Evolutionary conservation across 2,113 vertebrate species (phyloP).

Genomic region (Cettia cetti): DNA sequence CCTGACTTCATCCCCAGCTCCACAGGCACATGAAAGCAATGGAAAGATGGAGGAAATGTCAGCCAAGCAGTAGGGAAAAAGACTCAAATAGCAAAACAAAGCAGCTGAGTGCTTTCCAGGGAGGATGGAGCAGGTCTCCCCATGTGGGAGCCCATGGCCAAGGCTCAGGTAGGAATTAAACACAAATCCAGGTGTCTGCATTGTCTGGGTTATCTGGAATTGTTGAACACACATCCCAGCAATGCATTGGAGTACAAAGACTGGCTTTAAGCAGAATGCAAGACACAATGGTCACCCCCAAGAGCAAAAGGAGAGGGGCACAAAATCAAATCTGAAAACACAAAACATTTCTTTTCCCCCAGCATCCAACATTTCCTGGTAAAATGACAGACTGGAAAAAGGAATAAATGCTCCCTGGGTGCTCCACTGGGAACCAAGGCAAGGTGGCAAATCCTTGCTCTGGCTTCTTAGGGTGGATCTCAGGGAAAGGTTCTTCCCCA

Average conservation of each 20-base stretch:
- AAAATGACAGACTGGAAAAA: neutral
- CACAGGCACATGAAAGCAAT: neutral
- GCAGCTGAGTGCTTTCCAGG: neutral
- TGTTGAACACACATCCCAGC: neutral
- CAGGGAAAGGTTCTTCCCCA: neutral
- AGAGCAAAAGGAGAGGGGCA: neutral
- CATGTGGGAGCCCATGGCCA: neutral
- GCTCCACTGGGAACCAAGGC: neutral
- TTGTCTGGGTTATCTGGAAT: neutral
- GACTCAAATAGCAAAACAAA: neutral
- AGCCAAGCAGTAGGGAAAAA: neutral
- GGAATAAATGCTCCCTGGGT: neutral
- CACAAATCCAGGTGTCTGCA: neutral
- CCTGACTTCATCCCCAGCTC: neutral
- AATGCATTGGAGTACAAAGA: neutral
- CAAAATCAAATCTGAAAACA: neutral
- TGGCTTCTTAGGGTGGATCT: neutral
- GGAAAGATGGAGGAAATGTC: neutral
- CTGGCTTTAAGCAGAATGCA: neutral
- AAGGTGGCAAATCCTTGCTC: neutral
- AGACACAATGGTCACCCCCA: neutral
- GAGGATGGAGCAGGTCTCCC: neutral
- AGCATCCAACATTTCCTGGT: neutral
- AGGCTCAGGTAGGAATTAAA: neutral
- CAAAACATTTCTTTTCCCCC: neutral